A percentile compares a stretch with the other conserved stretches of the same genome.
Evolutionary conservation across 2,113 vertebrate species (phyloP).

Genomic region (Antennarius striatus): DNA sequence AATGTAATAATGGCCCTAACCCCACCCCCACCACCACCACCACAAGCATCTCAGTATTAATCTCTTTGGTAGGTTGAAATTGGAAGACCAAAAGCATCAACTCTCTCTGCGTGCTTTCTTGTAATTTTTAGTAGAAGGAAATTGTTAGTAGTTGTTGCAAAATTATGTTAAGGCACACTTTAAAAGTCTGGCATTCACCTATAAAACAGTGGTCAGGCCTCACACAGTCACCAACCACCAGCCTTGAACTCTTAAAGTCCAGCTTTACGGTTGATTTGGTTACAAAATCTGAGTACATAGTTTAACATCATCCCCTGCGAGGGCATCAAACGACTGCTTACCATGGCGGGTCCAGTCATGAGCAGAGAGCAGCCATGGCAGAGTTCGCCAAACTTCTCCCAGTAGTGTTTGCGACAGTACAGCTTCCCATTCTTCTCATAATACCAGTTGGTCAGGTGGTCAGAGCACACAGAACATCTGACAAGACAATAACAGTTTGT

Average conservation of each 20-base stretch:
- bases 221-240: not conserved
- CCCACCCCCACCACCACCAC: slow-evolving; percentile 14
- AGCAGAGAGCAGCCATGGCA: slow-evolving; percentile 95
- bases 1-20: slow-evolving; percentile 44
- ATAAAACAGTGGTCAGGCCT: slow-evolving; percentile 6
- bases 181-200: slow-evolving; percentile 15
- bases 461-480: slow-evolving; percentile 93
- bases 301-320: too few species aligned
- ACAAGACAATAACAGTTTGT: slow-evolving; percentile 18
- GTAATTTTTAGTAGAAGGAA: slow-evolving; percentile 52
- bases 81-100: slow-evolving; percentile 32
- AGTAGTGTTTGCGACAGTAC: slow-evolving; percentile 94
- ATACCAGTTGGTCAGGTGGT: slow-evolving; percentile 94
- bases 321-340: slow-evolving; percentile 49
- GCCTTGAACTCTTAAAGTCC: not conserved
- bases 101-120: slow-evolving; percentile 48
- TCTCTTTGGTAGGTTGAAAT: slow-evolving; percentile 17
- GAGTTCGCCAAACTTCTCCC: slow-evolving; percentile 92
- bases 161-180: not conserved
- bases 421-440: slow-evolving; percentile 92
- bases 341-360: slow-evolving; percentile 97
- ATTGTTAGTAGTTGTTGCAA: slow-evolving; percentile 36
- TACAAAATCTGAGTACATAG: not conserved
- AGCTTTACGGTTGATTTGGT: not conserved
- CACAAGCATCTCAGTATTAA: slow-evolving; percentile 15